Conservation (phyloP, 1,140 invertebrate genomes). For the Drosophila lini region DNA sequence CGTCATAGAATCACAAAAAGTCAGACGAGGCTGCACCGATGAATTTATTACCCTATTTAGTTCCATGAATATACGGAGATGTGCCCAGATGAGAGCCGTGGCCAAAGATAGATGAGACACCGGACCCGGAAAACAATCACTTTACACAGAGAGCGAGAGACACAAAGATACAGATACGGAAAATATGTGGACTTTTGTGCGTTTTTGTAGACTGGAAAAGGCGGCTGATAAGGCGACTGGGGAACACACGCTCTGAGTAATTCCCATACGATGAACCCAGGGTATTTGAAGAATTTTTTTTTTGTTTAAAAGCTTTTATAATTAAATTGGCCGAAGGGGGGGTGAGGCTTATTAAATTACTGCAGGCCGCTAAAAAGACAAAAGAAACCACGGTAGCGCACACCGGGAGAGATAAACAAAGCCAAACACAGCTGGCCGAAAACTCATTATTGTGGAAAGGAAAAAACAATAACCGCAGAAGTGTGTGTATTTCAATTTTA, state of each 20-base stretch:
- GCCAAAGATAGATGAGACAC: conserved; percentile 26
- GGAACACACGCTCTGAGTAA: not conserved
- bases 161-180: conserved; percentile 4
- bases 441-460: not conserved
- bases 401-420: conserved; percentile 19
- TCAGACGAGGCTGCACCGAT: conserved; percentile 9
- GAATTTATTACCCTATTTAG: conserved; percentile 39
- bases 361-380: conserved; percentile 14
- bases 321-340: conserved; percentile 24
- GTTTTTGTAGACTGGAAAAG: not conserved
- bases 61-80: conserved; percentile 21
- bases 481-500: not conserved
- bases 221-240: conserved; percentile 20
- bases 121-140: conserved; percentile 49
- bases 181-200: conserved; percentile 3
- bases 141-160: conserved; percentile 9
- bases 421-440: conserved; percentile 24
- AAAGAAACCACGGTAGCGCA: conserved; percentile 17
- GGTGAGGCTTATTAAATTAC: conserved; percentile 33
- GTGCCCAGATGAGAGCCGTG: conserved; percentile 16
- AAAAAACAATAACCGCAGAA: not conserved
- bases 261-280: not conserved
- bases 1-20: conserved; percentile 16
- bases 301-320: conserved; percentile 29
- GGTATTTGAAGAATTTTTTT: not conserved